phyloP scores from a whole-genome alignment of 2,888 invertebrate genomes.

The Limenitis camilla region DNA sequence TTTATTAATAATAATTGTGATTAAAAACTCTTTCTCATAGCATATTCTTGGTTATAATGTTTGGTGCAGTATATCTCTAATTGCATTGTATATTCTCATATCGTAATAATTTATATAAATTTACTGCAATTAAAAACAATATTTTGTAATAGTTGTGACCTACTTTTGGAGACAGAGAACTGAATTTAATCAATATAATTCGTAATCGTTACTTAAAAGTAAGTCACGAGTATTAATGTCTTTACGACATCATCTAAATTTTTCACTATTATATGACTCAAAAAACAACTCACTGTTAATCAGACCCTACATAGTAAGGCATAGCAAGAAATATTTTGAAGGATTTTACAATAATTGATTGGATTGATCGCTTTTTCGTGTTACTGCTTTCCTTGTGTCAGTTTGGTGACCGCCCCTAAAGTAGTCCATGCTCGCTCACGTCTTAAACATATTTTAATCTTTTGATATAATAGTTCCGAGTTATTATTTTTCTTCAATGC shows the following conservation, averaged over 20 bases:
- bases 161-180: constrained; percentile 34
- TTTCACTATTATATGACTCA: constrained; percentile 43
- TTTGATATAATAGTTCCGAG: constrained; percentile 67
- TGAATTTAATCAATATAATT: not conserved
- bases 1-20: constrained; percentile 48
- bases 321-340: constrained; percentile 57
- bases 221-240: constrained; percentile 39
- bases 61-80: constrained; percentile 72
- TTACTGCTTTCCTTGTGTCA: constrained; percentile 77
- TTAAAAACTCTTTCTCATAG: constrained; percentile 57
- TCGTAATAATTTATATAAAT: constrained; percentile 52
- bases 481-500: constrained; percentile 67
- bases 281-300: constrained; percentile 71
- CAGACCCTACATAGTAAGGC: constrained; percentile 41
- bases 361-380: constrained; percentile 77
- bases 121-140: constrained; percentile 43
- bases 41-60: constrained; percentile 68
- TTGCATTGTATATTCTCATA: constrained; percentile 72
- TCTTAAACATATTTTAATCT: constrained; percentile 65
- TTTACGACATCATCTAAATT: constrained; percentile 20
- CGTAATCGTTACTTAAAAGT: constrained; percentile 29
- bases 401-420: constrained; percentile 73
- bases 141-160: constrained; percentile 43
- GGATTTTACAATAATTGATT: constrained; percentile 68
- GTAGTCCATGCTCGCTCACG: constrained; percentile 75